Percentiles rank a stretch among this genome's conserved stretches.
Conservation (phyloP, 2,888 invertebrate genomes). For the Sinotaia quadrata region DNA sequence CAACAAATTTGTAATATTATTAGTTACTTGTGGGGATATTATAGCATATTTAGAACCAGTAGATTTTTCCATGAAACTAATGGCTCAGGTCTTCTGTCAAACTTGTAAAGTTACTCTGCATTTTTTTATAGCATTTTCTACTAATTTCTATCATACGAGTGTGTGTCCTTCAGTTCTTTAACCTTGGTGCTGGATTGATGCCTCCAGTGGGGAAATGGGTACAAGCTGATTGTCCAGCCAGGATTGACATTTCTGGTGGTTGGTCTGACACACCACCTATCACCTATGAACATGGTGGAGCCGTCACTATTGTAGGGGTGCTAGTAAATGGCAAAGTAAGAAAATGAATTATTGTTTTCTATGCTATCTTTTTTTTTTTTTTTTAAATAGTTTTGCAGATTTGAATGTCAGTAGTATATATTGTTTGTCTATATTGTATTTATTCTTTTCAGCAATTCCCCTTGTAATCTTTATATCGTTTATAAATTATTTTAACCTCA, state of each 20-base stretch:
- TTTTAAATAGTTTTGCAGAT: neutral
- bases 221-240: slow-evolving; percentile 73
- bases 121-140: no score
- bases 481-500: neutral
- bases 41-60: no score
- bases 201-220: slow-evolving; percentile 70
- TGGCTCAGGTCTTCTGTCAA: no score
- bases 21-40: no score
- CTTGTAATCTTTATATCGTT: no score
- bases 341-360: no score
- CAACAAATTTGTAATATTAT: no score
- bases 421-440: neutral
- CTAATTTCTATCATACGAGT: no score
- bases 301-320: slow-evolving; percentile 73
- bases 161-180: slow-evolving; percentile 65
- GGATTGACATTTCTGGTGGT: slow-evolving; percentile 75
- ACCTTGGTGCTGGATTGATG: slow-evolving; percentile 39
- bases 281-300: slow-evolving; percentile 75
- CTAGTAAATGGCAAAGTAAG: slow-evolving; percentile 73
- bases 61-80: no score
- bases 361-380: neutral
- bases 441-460: no score
- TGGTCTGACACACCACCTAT: slow-evolving; percentile 78
- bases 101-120: no score
- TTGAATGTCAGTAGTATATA: neutral